Conservation (phyloP, 1,140 invertebrate genomes). For the Meloidogyne floridensis region DNA sequence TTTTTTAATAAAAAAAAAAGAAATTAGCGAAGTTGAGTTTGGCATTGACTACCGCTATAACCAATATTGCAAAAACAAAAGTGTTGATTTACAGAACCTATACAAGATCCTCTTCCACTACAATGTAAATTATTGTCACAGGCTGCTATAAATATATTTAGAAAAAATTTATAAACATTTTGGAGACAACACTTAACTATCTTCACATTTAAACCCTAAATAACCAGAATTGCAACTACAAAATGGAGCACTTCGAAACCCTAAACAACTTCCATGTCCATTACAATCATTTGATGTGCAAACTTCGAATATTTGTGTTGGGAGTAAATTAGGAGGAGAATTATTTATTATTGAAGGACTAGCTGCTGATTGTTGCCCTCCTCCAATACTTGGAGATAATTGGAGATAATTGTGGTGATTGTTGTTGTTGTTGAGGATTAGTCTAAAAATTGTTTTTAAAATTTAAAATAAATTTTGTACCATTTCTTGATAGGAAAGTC, state of each 20-base stretch:
- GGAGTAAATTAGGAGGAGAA: not conserved
- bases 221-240: constrained; percentile 24
- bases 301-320: constrained; percentile 1
- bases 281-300: constrained; percentile 31
- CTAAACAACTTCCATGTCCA: constrained; percentile 20
- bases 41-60: constrained; percentile 9
- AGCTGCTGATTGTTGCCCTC: not conserved
- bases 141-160: constrained; percentile 18
- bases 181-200: constrained; percentile 5
- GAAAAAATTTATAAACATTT: not conserved
- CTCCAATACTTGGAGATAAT: constrained; percentile 3
- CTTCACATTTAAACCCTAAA: constrained; percentile 21
- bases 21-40: not conserved
- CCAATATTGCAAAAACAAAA: constrained; percentile 34
- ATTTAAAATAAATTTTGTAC: not conserved
- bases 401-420: not conserved
- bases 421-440: not conserved
- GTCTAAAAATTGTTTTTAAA: not conserved
- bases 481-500: not conserved
- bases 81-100: constrained; percentile 27
- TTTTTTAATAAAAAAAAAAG: not conserved
- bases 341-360: not conserved
- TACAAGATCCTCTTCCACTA: constrained; percentile 32
- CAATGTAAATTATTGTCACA: constrained; percentile 24
- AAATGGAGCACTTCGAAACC: constrained; percentile 13